Percentiles rank a stretch among this genome's conserved stretches.
Evolutionary conservation across 2,888 invertebrate species (phyloP).

Genomic region (Auanema freiburgensis): DNA sequence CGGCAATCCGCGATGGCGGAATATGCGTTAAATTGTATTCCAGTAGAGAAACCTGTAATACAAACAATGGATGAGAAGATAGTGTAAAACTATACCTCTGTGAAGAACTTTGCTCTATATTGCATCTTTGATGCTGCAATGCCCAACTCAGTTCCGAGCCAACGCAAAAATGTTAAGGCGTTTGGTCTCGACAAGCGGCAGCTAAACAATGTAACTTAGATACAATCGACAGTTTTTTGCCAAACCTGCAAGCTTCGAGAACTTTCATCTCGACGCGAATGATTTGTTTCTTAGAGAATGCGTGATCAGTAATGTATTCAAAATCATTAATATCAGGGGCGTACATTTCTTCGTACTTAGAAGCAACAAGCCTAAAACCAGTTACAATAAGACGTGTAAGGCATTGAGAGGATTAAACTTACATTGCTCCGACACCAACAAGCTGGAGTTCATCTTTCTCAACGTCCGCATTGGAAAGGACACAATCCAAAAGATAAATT

Average conservation of each 20-base stretch:
- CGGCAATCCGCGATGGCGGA: slow-evolving; percentile 82
- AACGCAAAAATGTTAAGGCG: slow-evolving; percentile 84
- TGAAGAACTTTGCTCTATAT: not conserved
- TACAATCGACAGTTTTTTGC: not conserved
- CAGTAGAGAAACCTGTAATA: slow-evolving; percentile 70
- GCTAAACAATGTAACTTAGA: slow-evolving; percentile 5
- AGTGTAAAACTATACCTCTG: not conserved
- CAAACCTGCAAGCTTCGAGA: slow-evolving; percentile 25
- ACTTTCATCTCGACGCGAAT: slow-evolving; percentile 37
- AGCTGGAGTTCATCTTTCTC: slow-evolving; percentile 43
- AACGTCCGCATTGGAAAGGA: slow-evolving; percentile 74
- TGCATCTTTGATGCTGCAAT: slow-evolving; percentile 55
- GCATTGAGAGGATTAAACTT: slow-evolving; percentile 62
- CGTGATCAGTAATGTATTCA: slow-evolving; percentile 85
- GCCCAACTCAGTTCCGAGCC: slow-evolving; percentile 69
- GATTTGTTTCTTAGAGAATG: slow-evolving; percentile 74
- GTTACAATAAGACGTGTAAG: not conserved
- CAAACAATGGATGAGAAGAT: not conserved
- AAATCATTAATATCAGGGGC: slow-evolving; percentile 85
- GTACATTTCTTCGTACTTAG: slow-evolving; percentile 92
- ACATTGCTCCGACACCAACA: slow-evolving; percentile 67
- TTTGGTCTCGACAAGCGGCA: slow-evolving; percentile 74
- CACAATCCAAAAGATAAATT: slow-evolving; percentile 85
- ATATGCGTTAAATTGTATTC: slow-evolving; percentile 79
- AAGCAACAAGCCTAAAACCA: slow-evolving; percentile 77